Evolutionary conservation across 2,797 vertebrate genomes (phyloP), one percentile per base, ranked within the genome.

Genomic region (Sphaeramia orbicularis): DNA sequence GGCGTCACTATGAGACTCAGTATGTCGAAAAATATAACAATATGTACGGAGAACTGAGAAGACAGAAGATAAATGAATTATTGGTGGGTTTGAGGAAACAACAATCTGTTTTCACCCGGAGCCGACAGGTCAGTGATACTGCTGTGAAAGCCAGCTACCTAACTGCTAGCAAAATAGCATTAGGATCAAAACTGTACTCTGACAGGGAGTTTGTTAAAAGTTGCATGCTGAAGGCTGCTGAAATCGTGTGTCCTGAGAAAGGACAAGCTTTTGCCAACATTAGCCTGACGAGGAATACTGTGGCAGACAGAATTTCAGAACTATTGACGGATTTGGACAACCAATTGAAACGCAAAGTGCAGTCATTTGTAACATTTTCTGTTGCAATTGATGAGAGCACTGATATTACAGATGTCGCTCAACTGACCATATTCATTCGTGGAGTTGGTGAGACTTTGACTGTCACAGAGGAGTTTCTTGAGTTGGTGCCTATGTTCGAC

Each of bases 311-410:
- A 42, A 54, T 72, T 52, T 40, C 10, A 0, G 21, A 52, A 1
- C 19, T 65, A 2, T n/a, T 40, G 0, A 4, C 1, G 8, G 55
- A 65, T 43, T 55, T 66, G 19, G 12, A 49, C 18, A 68, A 71
- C 24, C 84, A 86, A 44, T 3, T 86, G 1, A 81, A 81, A 0
- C 52, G 73, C 16, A 90, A 84, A 49, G 2, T 71, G 89, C 86
- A 49, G 2, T 71, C 43, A 0, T 88, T 84, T n/a, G 18, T 80
- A 61, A 82, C 78, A 0, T 89, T 89, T 51, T 86, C 90, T 0
- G 13, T 87, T 1, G 86, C 86, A 1, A 80, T 13, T 18, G 50
- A 52, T 4, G 50, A 16, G 4, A 18, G 30, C 10, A 37, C 15
- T 4, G 32, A 36, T 4, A 18, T 18, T 18, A 52, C 15, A 15